These are phyloP conservation scores for Sclerurus mexicanus DNA, from an alignment of 2,113 vertebrate genomes.

Conservation along the genomic window DNA sequence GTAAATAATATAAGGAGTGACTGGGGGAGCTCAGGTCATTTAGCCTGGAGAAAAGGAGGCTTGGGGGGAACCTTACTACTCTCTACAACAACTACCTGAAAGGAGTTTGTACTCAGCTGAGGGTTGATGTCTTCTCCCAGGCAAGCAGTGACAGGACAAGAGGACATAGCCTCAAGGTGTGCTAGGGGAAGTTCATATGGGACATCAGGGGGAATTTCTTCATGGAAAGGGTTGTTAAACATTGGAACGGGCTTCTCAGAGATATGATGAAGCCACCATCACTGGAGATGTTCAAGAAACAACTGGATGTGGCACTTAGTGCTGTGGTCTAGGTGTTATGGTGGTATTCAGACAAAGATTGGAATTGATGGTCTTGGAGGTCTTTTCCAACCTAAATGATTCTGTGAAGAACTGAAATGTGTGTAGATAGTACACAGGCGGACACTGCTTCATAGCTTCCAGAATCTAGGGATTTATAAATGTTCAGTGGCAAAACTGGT, in stretches of 20 bases:
- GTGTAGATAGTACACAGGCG: rapidly evolving
- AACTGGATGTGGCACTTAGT: background rate
- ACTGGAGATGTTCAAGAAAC: background rate
- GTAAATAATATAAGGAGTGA: background rate
- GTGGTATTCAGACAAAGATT: background rate
- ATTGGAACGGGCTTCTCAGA: background rate
- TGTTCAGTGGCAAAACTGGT: background rate
- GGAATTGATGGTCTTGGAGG: background rate
- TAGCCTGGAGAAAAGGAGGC: background rate
- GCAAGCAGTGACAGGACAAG: background rate
- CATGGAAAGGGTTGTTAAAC: background rate
- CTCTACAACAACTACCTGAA: background rate
- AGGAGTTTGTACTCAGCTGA: background rate
- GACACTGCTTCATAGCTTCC: background rate
- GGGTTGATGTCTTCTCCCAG: rapidly evolving
- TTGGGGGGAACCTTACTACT: too few species aligned
- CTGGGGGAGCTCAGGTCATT: background rate
- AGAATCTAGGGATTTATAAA: background rate
- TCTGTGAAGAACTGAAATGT: background rate
- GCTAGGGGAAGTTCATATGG: background rate
- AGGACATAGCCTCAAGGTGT: rapidly evolving
- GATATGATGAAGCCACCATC: background rate
- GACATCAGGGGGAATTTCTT: background rate
- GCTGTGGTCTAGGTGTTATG: background rate
- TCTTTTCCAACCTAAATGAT: background rate